Conservation (phyloP, 2,888 invertebrate genomes). For the Drosophila mercatorum region DNA sequence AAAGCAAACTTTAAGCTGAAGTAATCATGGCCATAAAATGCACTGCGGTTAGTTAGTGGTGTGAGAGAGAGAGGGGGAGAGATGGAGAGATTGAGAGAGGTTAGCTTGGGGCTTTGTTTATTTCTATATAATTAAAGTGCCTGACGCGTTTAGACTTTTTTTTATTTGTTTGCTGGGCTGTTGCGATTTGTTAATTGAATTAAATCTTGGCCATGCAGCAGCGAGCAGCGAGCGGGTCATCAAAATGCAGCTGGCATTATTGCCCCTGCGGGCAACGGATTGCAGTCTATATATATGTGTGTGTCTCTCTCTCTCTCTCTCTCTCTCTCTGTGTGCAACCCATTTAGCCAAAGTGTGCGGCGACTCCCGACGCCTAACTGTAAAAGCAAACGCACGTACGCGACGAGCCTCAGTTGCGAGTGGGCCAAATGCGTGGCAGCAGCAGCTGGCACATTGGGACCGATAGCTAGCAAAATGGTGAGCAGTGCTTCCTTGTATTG, state of each 20-base stretch:
- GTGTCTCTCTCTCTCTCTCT: neutral
- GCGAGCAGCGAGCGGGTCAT: constrained; percentile 65
- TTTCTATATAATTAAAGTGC: constrained; percentile 62
- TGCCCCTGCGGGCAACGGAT: constrained; percentile 40
- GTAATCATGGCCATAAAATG: constrained; percentile 54
- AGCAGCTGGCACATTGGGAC: constrained; percentile 45
- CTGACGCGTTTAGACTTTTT: constrained; percentile 40
- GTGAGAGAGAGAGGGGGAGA: neutral
- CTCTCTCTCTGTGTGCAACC: constrained; percentile 46
- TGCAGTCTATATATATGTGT: constrained; percentile 26
- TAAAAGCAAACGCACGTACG: constrained; percentile 75
- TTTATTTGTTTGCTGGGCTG: constrained; percentile 37
- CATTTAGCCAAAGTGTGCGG: constrained; percentile 68
- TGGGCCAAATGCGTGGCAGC: constrained; percentile 46
- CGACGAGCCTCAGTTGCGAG: constrained; percentile 24
- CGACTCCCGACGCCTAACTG: constrained; percentile 62
- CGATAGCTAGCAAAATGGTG: neutral
- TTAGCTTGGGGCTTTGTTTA: neutral
- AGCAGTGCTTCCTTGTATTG: neutral
- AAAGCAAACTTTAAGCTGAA: constrained; percentile 17
- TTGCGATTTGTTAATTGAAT: constrained; percentile 80
- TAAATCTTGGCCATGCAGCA: constrained; percentile 66
- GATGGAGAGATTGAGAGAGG: neutral
- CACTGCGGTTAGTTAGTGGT: constrained; percentile 32
- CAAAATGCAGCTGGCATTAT: constrained; percentile 69